Conservation (phyloP, 1,140 invertebrate genomes). For the Sminthurinus signatus region DNA sequence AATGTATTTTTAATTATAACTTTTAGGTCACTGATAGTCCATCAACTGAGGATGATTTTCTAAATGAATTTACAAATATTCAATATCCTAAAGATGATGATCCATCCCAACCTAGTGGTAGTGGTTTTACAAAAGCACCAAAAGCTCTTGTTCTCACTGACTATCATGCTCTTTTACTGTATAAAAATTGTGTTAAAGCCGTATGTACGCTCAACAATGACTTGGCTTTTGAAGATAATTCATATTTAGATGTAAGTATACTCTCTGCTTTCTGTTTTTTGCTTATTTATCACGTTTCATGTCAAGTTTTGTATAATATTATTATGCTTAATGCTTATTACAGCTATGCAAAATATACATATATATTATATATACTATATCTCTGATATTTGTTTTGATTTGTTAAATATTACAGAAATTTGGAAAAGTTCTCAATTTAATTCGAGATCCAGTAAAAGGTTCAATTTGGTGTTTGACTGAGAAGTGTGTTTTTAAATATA, state of each 20-base stretch:
- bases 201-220: constrained; percentile 80
- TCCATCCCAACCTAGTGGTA: constrained; percentile 45
- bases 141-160: constrained; percentile 77
- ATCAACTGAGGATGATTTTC: constrained; percentile 38
- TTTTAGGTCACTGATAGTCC: constrained; percentile 15
- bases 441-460: constrained; percentile 70
- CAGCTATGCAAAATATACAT: not conserved
- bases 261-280: too few species aligned
- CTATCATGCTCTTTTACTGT: constrained; percentile 82
- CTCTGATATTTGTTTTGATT: too few species aligned
- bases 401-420: constrained; percentile 60
- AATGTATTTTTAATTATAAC: too few species aligned
- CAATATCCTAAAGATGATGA: constrained; percentile 43
- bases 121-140: constrained; percentile 48
- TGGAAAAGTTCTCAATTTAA: constrained; percentile 72
- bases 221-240: constrained; percentile 73
- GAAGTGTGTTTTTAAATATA: constrained; percentile 76
- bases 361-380: too few species aligned
- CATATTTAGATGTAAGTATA: constrained; percentile 57
- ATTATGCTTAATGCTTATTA: too few species aligned
- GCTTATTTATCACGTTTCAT: too few species aligned
- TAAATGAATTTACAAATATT: constrained; percentile 40
- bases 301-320: too few species aligned
- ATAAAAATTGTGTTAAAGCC: constrained; percentile 72
- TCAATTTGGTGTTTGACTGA: constrained; percentile 81